Evolutionary conservation across 2,113 vertebrate species (phyloP), one percentile per base, ranked within the genome.

Genomic region (Chunga burmeisteri): DNA sequence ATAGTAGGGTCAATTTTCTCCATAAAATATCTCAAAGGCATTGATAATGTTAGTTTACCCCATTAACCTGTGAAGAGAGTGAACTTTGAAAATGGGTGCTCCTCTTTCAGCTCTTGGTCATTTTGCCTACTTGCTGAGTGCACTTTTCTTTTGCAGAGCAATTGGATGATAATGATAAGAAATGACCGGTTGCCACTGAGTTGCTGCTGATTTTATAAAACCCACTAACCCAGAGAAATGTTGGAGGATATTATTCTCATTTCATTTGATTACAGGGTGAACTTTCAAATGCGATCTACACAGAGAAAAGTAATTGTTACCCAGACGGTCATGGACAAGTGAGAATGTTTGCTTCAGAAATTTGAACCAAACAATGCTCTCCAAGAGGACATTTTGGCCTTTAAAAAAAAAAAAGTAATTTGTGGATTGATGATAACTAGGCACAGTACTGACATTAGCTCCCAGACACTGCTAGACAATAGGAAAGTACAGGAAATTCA

Each of bases 321-420:
- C 11, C 66, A 89, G 65, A 53, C 0, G 0, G 27, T 74, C 47
- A 36, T 0, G 0, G 34, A 40, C 0, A 0, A 70, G 8, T 2
- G 4, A 94, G 38, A 94, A 79, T 12, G 36, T 18, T 91, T 68
- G 20, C 66, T 55, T 80, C 55, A 68, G 81, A 94, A 89, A 80
- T 36, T 14, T 62, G 55, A 94, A 87, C 66, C 36, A 68, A 87
- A 49, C 12, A n/a, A 20, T 0, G 3, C 23, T 53, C 56, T 72
- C 61, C 5, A 8, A 80, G 68, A 95, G 30, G 61, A 61, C 8
- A 4, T 79, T 82, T 75, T 74, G 36, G 77, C 58, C 86, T 89
- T 86, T 40, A 23, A 59, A 63, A 23, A 38, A 23, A 38, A 16
- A 46, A 71, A 30, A 5, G 13, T 14, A 94, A 80, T 90, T 80